phyloP scores from a whole-genome alignment of 2,797 vertebrate species.

The Salarias fasciatus region DNA sequence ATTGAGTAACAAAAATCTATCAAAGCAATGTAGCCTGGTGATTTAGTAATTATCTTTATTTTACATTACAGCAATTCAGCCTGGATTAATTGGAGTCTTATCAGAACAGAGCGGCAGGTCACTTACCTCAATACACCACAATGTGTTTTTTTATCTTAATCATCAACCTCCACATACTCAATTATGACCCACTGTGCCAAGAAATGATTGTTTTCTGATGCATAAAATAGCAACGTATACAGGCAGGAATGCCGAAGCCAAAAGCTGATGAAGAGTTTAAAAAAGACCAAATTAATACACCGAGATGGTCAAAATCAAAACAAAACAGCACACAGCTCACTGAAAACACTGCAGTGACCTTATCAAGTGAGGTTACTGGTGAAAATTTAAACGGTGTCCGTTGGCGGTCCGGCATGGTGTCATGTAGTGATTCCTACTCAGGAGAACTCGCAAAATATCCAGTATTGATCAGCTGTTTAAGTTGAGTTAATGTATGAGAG shows the following conservation, averaged over 20 bases:
- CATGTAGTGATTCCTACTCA: slow-evolving; percentile 57
- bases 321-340: slow-evolving; percentile 9
- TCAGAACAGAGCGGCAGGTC: slow-evolving; percentile 83
- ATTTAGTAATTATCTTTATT: slow-evolving; percentile 90
- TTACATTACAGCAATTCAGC: slow-evolving; percentile 82
- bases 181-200: slow-evolving; percentile 74
- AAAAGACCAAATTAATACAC: slow-evolving; percentile 48
- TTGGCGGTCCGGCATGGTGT: slow-evolving; percentile 41
- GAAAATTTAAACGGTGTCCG: slow-evolving; percentile 28
- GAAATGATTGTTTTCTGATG: slow-evolving; percentile 73
- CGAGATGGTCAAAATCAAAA: slow-evolving; percentile 22
- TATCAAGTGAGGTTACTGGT: slow-evolving; percentile 33
- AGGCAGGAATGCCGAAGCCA: slow-evolving; percentile 37
- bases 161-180: slow-evolving; percentile 79
- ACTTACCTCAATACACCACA: slow-evolving; percentile 83
- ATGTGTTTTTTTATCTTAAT: slow-evolving; percentile 83
- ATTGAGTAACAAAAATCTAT: slow-evolving; percentile 84
- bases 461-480: slow-evolving; percentile 76
- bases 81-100: slow-evolving; percentile 86
- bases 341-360: slow-evolving; percentile 11
- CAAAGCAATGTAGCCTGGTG: slow-evolving; percentile 83
- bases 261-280: slow-evolving; percentile 45
- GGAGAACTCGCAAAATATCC: slow-evolving; percentile 66
- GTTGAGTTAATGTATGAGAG: slow-evolving; percentile 77
- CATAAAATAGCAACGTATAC: slow-evolving; percentile 69